Base-by-base conservation (phyloP, 2,113 vertebrate genomes). In the Ammodytes dubius region DNA sequence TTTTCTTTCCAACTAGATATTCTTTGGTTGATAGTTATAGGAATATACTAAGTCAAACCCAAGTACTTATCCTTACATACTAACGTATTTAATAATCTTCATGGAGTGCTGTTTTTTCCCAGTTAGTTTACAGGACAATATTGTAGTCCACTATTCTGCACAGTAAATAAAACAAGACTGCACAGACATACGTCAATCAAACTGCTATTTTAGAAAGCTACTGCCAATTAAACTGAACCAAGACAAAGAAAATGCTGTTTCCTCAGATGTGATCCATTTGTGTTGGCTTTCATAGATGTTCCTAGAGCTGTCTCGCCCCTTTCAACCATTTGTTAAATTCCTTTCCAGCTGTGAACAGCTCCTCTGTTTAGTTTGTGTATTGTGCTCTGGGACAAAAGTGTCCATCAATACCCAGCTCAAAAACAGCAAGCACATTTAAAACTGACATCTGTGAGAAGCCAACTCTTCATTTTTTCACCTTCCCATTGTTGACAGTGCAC, bases 161-260 rank as follows among this genome's bases (percentile, higher is more conserved):
- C 15, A 75, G 15, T 12, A 70, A 67, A 67, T 37, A 2, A 66
- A 60, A 67, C 46, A 58, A 45, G n/a, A 58, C 4, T 53, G 8
- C n/a, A 58, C 43, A 59, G 50, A 73, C 1, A 19, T 60, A 54
- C 12, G 63, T 82, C 74, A 77, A 82, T 84, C 80, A 84, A 72
- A 40, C 47, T 65, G 19, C 3, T 19, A 9, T 14, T 66, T 73
- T 53, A 70, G 13, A 76, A 58, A 79, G 69, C 45, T 13, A 12
- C 63, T 65, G 42, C 40, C 58, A 85, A 82, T 82, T 74, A 83
- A 78, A 52, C 0, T 53, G 40, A 82, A 77, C 64, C 74, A 85
- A 77, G 74, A 69, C 65, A 70, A 74, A 54, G 54, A 42, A 71
- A 75, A 75, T 10, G 1, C n/a, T 69, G 58, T 74, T 83, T 83